Base-by-base conservation (phyloP, 2,113 vertebrate genomes). In the Cryptomyrus ogoouensis region DNA sequence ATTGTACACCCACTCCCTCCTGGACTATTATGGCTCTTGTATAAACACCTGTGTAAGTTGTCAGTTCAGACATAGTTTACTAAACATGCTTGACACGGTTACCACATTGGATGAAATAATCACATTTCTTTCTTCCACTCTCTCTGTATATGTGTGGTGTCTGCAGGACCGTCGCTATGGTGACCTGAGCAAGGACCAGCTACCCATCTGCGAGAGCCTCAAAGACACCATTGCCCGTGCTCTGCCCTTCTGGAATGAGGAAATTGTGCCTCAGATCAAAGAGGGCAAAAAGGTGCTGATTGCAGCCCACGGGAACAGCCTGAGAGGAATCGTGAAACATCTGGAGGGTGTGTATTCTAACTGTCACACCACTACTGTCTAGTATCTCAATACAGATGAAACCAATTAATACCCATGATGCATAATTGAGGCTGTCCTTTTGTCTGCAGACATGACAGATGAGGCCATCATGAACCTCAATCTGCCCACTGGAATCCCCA, bases 391-490 rank as follows among this genome's bases (percentile, higher is more conserved):
- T 39, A 77, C 31, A 77, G 35, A 77, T 42, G 1, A 80, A 80
- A 80, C 74, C 74, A 39, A 2, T 80, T 5, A 80, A 19, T 80
- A 80, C 15, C 35, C 35, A 80, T 80, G 35, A 42, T 80, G n/a
- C 27, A 50, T 35, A 80, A 17, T 17, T 31, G 66, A 8, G 15
- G 13, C 88, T 52, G 88, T 13, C 2, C 88, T 83, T 2, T 83
- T 44, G 35, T 83, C 31, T 27, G 5, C 39, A 89, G 97, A 96
- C 89, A 96, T 97, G 94, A 97, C 97, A 0, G 97, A 97, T 90
- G 97, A 96, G 92, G 97, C 96, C 70, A 97, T 98, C 93, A 97
- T 97, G 97, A 97, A 97, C 94, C 94, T 98, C 90, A 97, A 97
- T 93, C 93, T 98, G 91, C 97, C 97, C 8, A 98, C 97, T 0